Evolutionary conservation across 2,797 vertebrate genomes (phyloP).

Genomic region (Alosa sapidissima): DNA sequence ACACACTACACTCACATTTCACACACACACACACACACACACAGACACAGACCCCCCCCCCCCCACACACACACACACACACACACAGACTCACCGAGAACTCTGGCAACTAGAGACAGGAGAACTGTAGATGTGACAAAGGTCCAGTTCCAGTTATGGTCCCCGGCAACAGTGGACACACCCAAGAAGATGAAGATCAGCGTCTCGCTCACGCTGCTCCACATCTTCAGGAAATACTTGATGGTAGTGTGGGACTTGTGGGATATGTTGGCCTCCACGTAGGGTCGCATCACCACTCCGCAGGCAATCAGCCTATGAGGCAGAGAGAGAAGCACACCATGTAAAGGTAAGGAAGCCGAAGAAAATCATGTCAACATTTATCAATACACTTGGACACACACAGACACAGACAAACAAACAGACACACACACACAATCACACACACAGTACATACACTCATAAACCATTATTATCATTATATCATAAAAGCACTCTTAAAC

Average conservation of each 20-base stretch:
- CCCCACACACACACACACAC: background rate
- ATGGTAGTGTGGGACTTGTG: conserved; percentile 99
- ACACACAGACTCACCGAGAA: conserved; percentile 77
- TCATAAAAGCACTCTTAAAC: too few relatives aligned
- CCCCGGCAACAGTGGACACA: conserved; percentile 90
- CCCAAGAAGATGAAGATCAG: conserved; percentile 98
- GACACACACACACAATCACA: background rate
- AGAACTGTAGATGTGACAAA: conserved; percentile 89
- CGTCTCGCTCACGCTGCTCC: conserved; percentile 97
- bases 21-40: background rate
- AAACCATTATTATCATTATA: background rate
- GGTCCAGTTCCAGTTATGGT: conserved; percentile 92
- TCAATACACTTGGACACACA: background rate
- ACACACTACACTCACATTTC: background rate
- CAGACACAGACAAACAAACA: background rate
- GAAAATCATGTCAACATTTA: background rate
- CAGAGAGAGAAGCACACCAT: background rate
- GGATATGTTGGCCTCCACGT: conserved; percentile 98
- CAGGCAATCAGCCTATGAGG: conserved; percentile 86
- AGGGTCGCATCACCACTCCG: conserved; percentile 91
- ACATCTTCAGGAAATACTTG: conserved; percentile 99
- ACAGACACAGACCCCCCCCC: background rate
- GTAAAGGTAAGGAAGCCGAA: background rate
- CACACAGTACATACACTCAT: too few relatives aligned
- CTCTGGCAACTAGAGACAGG: conserved; percentile 88